phyloP scores from a whole-genome alignment of 2,797 vertebrate species.

The Pitangus sulphuratus region DNA sequence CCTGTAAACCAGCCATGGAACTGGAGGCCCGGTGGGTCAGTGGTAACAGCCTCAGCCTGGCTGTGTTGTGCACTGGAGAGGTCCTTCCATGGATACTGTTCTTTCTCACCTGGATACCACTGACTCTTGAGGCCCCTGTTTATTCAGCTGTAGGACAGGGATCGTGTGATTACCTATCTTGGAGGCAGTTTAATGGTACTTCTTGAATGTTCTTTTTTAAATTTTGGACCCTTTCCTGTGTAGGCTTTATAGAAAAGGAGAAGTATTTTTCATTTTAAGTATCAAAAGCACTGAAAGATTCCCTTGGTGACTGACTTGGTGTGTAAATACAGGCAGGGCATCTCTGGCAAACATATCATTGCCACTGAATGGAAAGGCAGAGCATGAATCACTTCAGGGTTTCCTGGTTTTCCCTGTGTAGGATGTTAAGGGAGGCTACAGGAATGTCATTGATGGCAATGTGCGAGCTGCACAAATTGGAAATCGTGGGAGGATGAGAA shows the following conservation, averaged over 20 bases:
- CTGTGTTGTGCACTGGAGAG: neutral
- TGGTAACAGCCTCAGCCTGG: neutral
- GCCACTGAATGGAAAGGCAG: conserved; percentile 24
- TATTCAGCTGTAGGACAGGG: conserved; percentile 36
- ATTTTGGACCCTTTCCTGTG: neutral
- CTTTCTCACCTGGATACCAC: neutral
- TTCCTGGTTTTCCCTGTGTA: conserved; percentile 37
- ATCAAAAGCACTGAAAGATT: neutral
- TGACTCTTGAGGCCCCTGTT: conserved; percentile 14
- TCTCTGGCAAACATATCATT: conserved; percentile 37
- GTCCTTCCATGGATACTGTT: neutral
- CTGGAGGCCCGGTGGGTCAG: neutral
- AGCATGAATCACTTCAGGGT: conserved; percentile 24
- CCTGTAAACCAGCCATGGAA: neutral
- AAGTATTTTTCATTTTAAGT: conserved; percentile 34
- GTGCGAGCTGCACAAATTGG: conserved; percentile 25
- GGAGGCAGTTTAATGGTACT: neutral
- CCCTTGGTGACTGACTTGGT: conserved; percentile 49
- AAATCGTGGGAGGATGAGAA: conserved; percentile 38
- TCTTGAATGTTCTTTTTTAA: neutral
- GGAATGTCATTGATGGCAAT: conserved; percentile 36
- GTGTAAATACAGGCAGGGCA: conserved; percentile 35
- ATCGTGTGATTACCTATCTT: neutral
- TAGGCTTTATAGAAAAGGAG: neutral
- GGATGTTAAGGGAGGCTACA: conserved; percentile 26